Base-by-base conservation (phyloP, 1,140 invertebrate genomes). In the Drosophila quadrilineata region DNA sequence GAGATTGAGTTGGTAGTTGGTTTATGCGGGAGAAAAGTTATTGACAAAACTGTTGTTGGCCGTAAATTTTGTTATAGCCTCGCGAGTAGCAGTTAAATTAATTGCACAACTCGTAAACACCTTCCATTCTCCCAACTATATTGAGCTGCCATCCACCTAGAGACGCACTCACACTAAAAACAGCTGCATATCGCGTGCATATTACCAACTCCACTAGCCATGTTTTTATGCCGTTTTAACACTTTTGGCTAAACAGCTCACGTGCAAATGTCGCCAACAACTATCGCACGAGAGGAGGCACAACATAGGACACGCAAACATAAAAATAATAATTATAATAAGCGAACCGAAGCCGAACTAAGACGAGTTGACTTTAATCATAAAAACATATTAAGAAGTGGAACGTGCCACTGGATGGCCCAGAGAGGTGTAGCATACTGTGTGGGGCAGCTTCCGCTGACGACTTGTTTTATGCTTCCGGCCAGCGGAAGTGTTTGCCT, bases 401-500 rank as follows among this genome's bases (percentile, higher is more conserved):
- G 33, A 48, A 16, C 45, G 28, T 16, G 24, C 8, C 10, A 17
- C 9, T 9, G 4, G 33, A 6, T 28, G 41, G 8, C 31, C 19
- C 31, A 35, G 43, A 41, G 6, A 5, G 19, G 24, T 48, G 35
- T 0, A 43, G 10, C 4, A 5, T 6, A 6, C 17, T 3, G 31
- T 6, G 22, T 22, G 26, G n/a, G 24, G 8, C 6, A 5, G 17
- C 76, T 82, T 87, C 82, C 82, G 82, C 60, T 74, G 82, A 82
- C 77, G 82, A 87, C 70, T 87, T 87, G 82, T 87, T 87, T 87
- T 75, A 87, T 84, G 84, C 77, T 77, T 87, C 84, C 84, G 82
- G 76, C 76, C 65, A 75, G 43, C 79, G 79, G 82, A 87, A 87
- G 82, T 87, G 74, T 87, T 86, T 86, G 84, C 76, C 71, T 85